Conservation (phyloP, 2,113 vertebrate genomes). For the Triplophysa rosa region DNA sequence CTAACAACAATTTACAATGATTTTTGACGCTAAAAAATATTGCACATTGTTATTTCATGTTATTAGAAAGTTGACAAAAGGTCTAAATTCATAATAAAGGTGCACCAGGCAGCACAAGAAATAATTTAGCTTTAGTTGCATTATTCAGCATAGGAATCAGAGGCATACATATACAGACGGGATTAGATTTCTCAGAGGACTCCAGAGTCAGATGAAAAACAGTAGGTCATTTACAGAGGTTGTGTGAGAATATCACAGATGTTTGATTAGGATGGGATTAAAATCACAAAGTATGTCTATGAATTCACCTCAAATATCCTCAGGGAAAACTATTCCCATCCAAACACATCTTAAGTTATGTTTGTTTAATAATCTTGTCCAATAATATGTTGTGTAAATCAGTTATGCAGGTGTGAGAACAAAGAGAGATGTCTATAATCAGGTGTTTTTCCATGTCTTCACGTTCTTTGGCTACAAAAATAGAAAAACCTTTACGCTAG, state of each 20-base stretch:
- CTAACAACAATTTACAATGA: too few species aligned
- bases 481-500: not conserved
- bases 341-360: too few species aligned
- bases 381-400: too few species aligned
- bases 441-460: too few species aligned
- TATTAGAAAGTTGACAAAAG: not conserved
- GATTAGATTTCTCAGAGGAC: slow-evolving; percentile 5
- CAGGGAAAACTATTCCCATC: too few species aligned
- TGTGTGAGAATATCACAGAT: not conserved
- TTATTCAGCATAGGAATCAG: not conserved
- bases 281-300: not conserved
- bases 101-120: not conserved
- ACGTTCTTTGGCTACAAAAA: not conserved
- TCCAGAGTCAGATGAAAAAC: not conserved
- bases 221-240: not conserved
- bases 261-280: not conserved
- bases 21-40: too few species aligned
- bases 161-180: not conserved
- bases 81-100: not conserved
- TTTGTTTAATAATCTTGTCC: too few species aligned
- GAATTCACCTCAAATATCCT: not conserved
- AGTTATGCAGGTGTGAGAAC: too few species aligned
- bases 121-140: slow-evolving; percentile 9
- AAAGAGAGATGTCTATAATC: too few species aligned
- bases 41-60: too few species aligned